Base-by-base conservation (phyloP, 2,888 invertebrate species). In the Congeria kusceri region DNA sequence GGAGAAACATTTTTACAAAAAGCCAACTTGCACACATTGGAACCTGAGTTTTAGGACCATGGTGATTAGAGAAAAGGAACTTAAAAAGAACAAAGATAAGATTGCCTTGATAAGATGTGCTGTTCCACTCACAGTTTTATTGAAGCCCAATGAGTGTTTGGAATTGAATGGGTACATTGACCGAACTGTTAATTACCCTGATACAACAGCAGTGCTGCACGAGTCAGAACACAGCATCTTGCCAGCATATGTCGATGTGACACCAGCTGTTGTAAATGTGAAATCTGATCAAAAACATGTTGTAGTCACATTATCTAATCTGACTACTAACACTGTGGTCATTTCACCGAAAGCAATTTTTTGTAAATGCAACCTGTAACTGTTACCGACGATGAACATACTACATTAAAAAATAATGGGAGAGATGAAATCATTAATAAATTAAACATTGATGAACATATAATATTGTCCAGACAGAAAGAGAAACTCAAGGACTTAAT, bases 321-420 rank as follows among this genome's bases (percentile, higher is more conserved):
- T 80, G 18, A 71, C 74, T 7, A 80, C 77, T n/a, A 64, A 69
- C 28, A 68, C 83, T 25, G 71, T 79, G 1, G 47, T 28, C 11
- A 65, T 83, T 23, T 57, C 61, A 32, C 83, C 79, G 23, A 74
- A 58, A 46, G 5, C 68, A 15, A 59, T 83, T 18, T n/a, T 76
- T 13, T 64, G 76, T 61, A 79, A 67, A 15, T 79, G 1, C 82
- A 83, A 29, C 82, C 78, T 11, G 76, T 79, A 1, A 62, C 25
- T 5, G 46, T 77, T 23, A 44, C 27, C 25, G 39, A 77, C 29
- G 28, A 46, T 23, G 68, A 58, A 2, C 61, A 28, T 29, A 23
- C 5, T 29, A 13, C 5, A 23, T 4, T 13, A 7, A 11, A 23
- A 5, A 23, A 5, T 7, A 18, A 25, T 7, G 7, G 20, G 18